phyloP scores from a whole-genome alignment of 2,888 invertebrate species.

The Cheilosia vernalis region DNA sequence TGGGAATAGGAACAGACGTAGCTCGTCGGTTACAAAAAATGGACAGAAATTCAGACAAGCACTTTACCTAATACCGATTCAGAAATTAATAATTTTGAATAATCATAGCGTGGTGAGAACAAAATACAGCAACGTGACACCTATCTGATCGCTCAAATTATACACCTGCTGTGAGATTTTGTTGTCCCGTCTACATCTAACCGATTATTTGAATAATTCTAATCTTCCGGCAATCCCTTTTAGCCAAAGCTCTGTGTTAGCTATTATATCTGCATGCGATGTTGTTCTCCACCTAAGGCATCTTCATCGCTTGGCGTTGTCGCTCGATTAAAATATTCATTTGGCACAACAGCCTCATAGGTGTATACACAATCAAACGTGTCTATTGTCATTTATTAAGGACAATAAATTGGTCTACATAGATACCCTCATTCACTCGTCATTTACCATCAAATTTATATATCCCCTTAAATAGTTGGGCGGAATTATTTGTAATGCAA shows the following conservation, averaged over 20 bases:
- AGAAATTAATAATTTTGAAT: no score
- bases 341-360: slow-evolving; percentile 4
- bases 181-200: slow-evolving; percentile 4
- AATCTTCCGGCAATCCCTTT: not conserved
- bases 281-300: not conserved
- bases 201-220: slow-evolving; percentile 33
- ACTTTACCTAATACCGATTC: no score
- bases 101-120: no score
- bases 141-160: no score
- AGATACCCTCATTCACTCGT: slow-evolving; percentile 3
- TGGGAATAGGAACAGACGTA: no score
- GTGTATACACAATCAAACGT: slow-evolving; percentile 5
- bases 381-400: slow-evolving; percentile 27
- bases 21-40: no score
- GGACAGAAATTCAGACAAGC: no score
- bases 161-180: not conserved
- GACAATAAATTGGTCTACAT: slow-evolving; percentile 21
- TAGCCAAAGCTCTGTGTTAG: not conserved
- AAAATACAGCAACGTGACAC: not conserved
- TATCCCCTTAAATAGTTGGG: not conserved
- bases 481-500: slow-evolving; percentile 57
- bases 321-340: slow-evolving; percentile 43
- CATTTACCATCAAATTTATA: slow-evolving; percentile 35
- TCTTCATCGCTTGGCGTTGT: slow-evolving; percentile 10
- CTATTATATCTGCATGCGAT: not conserved